A percentile compares a stretch with the other conserved stretches of the same genome.
These are phyloP conservation scores for Myanophis thanlyinensis DNA, from an alignment of 2,113 vertebrate species.

Conservation along the genomic window DNA sequence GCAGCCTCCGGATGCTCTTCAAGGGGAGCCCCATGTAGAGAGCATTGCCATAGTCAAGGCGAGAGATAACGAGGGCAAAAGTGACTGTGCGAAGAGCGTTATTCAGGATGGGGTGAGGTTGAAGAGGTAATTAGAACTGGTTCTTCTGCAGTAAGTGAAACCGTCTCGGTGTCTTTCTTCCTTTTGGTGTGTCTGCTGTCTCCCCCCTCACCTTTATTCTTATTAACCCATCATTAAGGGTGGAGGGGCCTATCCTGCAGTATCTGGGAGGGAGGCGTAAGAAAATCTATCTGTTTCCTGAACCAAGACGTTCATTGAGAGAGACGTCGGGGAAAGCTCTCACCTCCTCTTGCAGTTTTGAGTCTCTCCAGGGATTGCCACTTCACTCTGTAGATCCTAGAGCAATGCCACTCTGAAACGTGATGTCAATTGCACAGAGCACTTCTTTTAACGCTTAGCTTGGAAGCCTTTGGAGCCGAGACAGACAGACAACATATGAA, in stretches of 20 bases:
- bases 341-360: not conserved
- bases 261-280: not conserved
- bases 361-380: not conserved
- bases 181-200: not conserved
- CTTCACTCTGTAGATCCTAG: not conserved
- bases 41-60: too few relatives aligned
- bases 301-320: not conserved
- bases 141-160: not conserved
- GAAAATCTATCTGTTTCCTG: not conserved
- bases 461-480: not conserved
- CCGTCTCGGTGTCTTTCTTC: not conserved
- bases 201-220: not conserved
- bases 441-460: not conserved
- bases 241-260: not conserved
- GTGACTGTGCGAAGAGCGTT: too few relatives aligned
- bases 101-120: not conserved
- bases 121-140: not conserved
- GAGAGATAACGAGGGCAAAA: too few relatives aligned
- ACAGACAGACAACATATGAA: not conserved
- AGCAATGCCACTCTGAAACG: not conserved
- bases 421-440: not conserved
- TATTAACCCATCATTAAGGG: not conserved
- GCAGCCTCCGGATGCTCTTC: too few relatives aligned
- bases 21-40: too few relatives aligned
- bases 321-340: conserved; percentile 2